Evolutionary conservation across 2,888 invertebrate genomes (phyloP).

Genomic region (Chalcosyrphus nemorum): DNA sequence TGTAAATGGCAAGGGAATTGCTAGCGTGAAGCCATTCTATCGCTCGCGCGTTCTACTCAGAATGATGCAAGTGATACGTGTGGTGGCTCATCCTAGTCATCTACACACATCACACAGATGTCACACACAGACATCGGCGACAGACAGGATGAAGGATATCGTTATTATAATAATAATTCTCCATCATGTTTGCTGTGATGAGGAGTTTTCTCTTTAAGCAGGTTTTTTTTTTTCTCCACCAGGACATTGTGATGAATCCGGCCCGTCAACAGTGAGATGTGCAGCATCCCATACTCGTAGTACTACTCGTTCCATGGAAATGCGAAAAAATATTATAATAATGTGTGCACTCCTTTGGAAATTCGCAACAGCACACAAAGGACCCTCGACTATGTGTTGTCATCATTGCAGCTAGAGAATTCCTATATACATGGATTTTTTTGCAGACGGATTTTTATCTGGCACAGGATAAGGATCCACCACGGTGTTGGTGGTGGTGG

Average conservation of each 20-base stretch:
- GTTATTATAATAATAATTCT: constrained; percentile 73
- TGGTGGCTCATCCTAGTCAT: constrained; percentile 47
- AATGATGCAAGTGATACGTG: constrained; percentile 67
- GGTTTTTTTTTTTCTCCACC: constrained; percentile 12
- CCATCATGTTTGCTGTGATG: constrained; percentile 70
- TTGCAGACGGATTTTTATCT: background rate
- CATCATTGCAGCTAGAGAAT: constrained; percentile 41
- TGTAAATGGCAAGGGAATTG: constrained; percentile 61
- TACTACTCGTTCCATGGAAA: constrained; percentile 16
- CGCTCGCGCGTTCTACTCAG: background rate
- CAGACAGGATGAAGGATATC: constrained; percentile 73
- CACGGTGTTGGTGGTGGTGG: too few species aligned
- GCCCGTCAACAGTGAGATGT: constrained; percentile 49
- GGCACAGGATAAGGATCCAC: constrained; percentile 32
- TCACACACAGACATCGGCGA: constrained; percentile 63
- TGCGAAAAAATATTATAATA: constrained; percentile 71
- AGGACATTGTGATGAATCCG: constrained; percentile 67
- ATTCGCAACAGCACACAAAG: constrained; percentile 68
- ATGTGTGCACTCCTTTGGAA: constrained; percentile 73
- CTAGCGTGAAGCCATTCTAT: constrained; percentile 54
- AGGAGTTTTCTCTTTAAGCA: constrained; percentile 4
- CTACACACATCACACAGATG: constrained; percentile 65
- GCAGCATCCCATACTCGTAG: constrained; percentile 29
- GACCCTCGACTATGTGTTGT: constrained; percentile 65
- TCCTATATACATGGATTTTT: constrained; percentile 13